These are phyloP conservation scores for Cetonia aurata DNA, from an alignment of 2,888 invertebrate genomes.

Conservation along the genomic window DNA sequence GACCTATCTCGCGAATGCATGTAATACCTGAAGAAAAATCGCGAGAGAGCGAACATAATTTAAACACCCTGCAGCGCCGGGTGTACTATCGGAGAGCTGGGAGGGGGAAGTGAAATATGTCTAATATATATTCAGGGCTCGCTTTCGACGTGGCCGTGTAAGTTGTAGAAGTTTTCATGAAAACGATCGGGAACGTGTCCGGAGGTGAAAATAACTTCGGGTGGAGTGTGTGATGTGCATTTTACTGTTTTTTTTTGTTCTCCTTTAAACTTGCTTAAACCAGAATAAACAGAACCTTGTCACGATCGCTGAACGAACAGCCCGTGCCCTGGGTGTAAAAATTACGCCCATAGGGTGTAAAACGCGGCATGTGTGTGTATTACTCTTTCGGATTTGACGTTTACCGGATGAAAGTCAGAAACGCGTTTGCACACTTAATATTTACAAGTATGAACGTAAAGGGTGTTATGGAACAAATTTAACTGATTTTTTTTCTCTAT, in stretches of 20 bases:
- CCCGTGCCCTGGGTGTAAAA: conserved; percentile 33
- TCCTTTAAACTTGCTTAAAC: conserved; percentile 42
- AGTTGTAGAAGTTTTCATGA: conserved; percentile 48
- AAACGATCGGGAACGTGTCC: conserved; percentile 47
- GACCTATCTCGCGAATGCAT: too few species aligned
- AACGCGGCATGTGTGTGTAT: conserved; percentile 19
- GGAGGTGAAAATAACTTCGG: conserved; percentile 44
- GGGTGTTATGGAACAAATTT: too few species aligned
- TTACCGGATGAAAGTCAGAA: background rate
- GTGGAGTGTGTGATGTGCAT: conserved; percentile 39
- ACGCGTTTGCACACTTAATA: background rate
- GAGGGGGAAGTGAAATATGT: conserved; percentile 6
- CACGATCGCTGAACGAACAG: conserved; percentile 38
- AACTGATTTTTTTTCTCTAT: too few species aligned
- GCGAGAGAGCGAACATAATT: too few species aligned
- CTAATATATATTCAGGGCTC: conserved; percentile 44
- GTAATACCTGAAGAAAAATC: too few species aligned
- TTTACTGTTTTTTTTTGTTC: conserved; percentile 33
- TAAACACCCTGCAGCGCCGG: too few species aligned
- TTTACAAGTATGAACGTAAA: too few species aligned
- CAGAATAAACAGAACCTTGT: conserved; percentile 41
- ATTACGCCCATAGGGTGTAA: conserved; percentile 19
- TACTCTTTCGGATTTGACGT: conserved; percentile 28
- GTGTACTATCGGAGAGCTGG: background rate
- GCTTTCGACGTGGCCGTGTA: conserved; percentile 39